phyloP scores from a whole-genome alignment of 2,888 invertebrate genomes.

The Ormia ochracea region DNA sequence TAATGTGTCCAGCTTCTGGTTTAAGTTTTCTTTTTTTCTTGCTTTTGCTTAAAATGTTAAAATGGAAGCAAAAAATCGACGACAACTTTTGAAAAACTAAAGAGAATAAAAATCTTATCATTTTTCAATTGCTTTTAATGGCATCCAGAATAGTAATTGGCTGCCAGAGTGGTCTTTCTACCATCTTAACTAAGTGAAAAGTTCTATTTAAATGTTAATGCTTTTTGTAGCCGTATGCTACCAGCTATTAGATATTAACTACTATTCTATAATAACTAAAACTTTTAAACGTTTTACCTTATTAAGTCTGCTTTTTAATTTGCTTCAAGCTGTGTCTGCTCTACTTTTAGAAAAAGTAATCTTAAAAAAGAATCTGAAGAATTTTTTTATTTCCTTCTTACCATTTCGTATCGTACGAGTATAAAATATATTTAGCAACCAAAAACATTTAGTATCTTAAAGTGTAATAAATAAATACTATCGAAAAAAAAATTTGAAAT shows the following conservation, averaged over 20 bases:
- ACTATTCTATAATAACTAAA: neutral
- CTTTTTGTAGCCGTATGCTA: constrained; percentile 20
- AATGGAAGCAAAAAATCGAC: neutral
- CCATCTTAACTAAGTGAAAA: neutral
- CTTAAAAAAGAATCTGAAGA: neutral
- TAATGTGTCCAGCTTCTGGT: constrained; percentile 21
- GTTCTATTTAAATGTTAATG: constrained; percentile 47
- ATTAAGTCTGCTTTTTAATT: neutral
- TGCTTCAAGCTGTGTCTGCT: neutral
- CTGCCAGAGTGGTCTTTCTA: neutral
- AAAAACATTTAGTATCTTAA: too few species aligned
- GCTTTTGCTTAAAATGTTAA: neutral
- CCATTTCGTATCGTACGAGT: neutral
- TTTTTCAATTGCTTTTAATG: constrained; percentile 54
- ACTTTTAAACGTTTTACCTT: neutral
- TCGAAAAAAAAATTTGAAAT: too few species aligned
- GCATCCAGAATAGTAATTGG: constrained; percentile 1
- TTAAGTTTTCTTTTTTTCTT: neutral
- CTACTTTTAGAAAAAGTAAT: neutral
- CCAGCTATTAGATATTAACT: constrained; percentile 47
- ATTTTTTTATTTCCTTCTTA: neutral
- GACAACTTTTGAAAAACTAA: neutral
- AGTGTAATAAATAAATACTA: too few species aligned
- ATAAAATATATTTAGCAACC: too few species aligned
- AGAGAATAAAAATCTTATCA: constrained; percentile 38